Conservation (phyloP, 2,888 invertebrate genomes). For the Iselma pallidipennis region DNA sequence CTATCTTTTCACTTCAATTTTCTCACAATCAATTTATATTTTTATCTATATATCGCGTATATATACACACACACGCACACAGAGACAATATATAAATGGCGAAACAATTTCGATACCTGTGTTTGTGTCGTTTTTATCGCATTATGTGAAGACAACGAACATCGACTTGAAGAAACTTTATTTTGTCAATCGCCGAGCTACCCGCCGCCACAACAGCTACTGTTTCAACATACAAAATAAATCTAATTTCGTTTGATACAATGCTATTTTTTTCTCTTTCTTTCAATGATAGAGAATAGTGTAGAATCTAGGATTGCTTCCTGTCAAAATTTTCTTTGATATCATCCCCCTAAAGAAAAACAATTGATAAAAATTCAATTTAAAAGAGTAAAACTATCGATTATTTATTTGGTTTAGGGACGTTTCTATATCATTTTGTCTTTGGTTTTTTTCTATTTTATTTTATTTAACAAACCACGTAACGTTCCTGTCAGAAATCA, state of each 20-base stretch:
- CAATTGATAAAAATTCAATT: neutral
- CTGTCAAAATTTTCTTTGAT: no score
- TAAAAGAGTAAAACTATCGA: neutral
- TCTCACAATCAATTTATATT: constrained; percentile 12
- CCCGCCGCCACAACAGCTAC: neutral
- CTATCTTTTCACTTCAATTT: neutral
- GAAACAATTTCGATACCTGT: no score
- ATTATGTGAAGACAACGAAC: neutral
- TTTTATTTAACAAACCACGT: neutral
- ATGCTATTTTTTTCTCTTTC: no score
- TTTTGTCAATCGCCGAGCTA: neutral
- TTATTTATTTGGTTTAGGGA: neutral
- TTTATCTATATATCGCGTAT: neutral
- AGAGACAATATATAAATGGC: no score
- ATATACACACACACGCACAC: no score
- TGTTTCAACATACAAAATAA: constrained; percentile 37
- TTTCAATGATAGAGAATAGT: no score
- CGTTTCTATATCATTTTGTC: neutral
- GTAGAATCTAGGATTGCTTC: no score
- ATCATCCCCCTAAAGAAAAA: no score
- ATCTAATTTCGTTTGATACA: constrained; percentile 39
- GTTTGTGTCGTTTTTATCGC: neutral
- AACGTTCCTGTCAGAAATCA: constrained; percentile 23
- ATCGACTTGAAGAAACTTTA: neutral
- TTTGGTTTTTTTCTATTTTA: neutral